phyloP scores from a whole-genome alignment of 37 sponge, comb jelly and placozoan genomes.

The Axinella damicornis region DNA sequence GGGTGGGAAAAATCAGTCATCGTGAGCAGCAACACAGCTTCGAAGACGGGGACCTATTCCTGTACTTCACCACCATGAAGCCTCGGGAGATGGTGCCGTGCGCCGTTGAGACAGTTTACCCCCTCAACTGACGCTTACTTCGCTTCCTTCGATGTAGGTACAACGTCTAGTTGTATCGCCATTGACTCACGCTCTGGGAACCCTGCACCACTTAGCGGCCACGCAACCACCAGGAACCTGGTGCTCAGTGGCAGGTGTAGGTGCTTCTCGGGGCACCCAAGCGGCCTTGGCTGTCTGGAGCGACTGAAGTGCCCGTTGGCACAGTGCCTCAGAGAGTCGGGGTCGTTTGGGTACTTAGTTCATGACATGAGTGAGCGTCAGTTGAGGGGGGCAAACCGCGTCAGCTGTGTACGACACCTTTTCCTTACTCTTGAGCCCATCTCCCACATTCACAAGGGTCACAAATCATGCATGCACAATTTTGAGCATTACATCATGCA shows the following conservation, averaged over 20 bases:
- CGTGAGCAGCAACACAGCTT: neutral
- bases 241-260: constrained; percentile 83
- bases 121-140: constrained; percentile 69
- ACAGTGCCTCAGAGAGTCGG: neutral
- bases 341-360: neutral
- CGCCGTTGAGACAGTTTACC: constrained; percentile 52
- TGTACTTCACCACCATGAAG: constrained; percentile 11
- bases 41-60: neutral
- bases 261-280: constrained; percentile 68
- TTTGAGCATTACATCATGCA: too few relatives aligned
- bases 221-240: constrained; percentile 59
- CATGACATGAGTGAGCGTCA: constrained; percentile 11
- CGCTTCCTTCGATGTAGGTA: constrained; percentile 66
- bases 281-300: neutral
- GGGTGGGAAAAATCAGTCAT: neutral
- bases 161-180: constrained; percentile 5
- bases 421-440: neutral
- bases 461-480: too few relatives aligned
- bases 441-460: too few relatives aligned
- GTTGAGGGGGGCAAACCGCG: constrained; percentile 4
- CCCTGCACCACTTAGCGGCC: constrained; percentile 72
- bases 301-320: neutral
- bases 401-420: constrained; percentile 8
- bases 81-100: constrained; percentile 34
- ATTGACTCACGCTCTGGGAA: constrained; percentile 45